Conservation (phyloP, 2,797 vertebrate genomes). For the Harpagifer antarcticus region DNA sequence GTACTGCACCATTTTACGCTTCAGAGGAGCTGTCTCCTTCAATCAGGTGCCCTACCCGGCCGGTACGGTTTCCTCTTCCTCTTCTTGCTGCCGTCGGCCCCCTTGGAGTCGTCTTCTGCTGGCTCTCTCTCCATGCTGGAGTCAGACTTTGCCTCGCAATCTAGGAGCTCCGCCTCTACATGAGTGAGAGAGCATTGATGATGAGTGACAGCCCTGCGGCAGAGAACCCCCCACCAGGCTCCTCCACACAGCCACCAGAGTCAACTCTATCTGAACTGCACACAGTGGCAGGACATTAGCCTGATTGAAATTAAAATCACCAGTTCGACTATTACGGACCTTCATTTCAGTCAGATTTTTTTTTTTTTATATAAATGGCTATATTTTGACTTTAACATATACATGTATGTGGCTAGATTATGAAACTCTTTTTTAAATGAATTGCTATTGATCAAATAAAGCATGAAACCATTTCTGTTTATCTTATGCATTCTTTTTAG, state of each 20-base stretch:
- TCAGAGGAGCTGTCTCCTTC: constrained; percentile 84
- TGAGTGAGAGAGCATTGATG: constrained; percentile 65
- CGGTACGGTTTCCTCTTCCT: constrained; percentile 98
- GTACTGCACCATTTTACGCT: constrained; percentile 82
- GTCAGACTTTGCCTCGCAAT: constrained; percentile 97
- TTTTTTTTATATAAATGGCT: not conserved
- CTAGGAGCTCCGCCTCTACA: constrained; percentile 94
- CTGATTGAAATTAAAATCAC: constrained; percentile 63
- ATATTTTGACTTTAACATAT: not conserved
- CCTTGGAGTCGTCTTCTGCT: constrained; percentile 94
- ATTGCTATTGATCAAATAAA: not conserved
- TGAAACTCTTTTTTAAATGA: no score
- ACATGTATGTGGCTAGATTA: not conserved
- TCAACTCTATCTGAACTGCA: constrained; percentile 60
- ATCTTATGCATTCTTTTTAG: not conserved
- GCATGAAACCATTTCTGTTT: not conserved
- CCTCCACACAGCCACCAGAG: constrained; percentile 46
- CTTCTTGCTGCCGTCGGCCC: constrained; percentile 92
- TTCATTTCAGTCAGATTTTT: constrained; percentile 15
- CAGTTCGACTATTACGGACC: constrained; percentile 33
- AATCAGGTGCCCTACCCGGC: constrained; percentile 88
- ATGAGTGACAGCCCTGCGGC: constrained; percentile 70
- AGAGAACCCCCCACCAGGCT: constrained; percentile 49
- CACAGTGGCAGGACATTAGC: constrained; percentile 54
- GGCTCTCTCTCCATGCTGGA: constrained; percentile 96